Conservation (phyloP, 2,113 vertebrate species). For the Oncorhynchus tshawytscha region DNA sequence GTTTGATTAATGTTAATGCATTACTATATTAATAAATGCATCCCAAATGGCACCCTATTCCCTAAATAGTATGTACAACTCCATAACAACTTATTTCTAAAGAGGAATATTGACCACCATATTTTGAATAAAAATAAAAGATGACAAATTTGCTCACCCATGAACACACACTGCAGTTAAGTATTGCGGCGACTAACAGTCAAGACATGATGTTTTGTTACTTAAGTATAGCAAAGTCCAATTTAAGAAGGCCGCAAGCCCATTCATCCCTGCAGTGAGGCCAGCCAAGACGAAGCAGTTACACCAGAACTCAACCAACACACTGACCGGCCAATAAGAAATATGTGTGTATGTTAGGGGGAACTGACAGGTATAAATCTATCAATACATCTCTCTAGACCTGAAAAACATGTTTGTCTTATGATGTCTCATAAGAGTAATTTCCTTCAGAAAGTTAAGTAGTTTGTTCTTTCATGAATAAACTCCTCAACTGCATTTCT, state of each 20-base stretch:
- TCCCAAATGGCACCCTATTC: no score
- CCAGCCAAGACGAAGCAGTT: constrained; percentile 25
- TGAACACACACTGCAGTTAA: constrained; percentile 44
- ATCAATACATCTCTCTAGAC: no score
- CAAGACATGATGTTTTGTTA: constrained; percentile 52
- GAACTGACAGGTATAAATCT: no score
- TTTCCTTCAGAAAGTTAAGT: no score
- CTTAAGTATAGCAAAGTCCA: constrained; percentile 46
- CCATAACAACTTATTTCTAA: background rate
- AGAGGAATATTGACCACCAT: background rate
- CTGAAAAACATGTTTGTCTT: no score
- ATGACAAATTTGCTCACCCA: background rate
- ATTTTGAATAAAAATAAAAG: constrained; percentile 15
- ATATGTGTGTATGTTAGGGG: background rate
- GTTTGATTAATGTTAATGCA: background rate
- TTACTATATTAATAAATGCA: background rate
- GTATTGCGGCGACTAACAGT: constrained; percentile 36
- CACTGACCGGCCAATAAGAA: constrained; percentile 6
- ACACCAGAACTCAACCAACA: background rate
- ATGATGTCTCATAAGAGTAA: no score
- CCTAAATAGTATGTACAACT: no score
- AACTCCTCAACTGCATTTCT: no score
- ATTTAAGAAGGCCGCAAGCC: constrained; percentile 61
- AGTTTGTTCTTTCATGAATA: no score
- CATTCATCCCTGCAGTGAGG: constrained; percentile 15